These are phyloP conservation scores for Saguinus imperator DNA, from an alignment of 2,113 vertebrate genomes.

Conservation along the genomic window DNA sequence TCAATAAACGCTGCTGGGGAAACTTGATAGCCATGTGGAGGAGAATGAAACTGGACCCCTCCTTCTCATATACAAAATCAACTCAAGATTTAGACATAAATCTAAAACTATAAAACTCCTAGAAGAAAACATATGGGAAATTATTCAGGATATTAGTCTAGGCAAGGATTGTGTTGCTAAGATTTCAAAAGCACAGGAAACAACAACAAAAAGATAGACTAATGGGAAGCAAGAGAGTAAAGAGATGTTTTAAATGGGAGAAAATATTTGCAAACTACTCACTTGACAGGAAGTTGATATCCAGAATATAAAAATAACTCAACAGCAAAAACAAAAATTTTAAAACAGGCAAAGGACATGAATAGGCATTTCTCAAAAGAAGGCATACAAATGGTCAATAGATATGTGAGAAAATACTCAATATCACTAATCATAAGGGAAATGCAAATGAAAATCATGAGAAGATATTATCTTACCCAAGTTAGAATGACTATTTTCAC, in stretches of 20 bases:
- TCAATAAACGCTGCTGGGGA: background rate
- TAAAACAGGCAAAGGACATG: background rate
- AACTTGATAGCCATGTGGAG: background rate
- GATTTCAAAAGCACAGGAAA: background rate
- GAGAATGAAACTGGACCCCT: background rate
- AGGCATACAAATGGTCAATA: background rate
- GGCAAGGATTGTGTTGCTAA: background rate
- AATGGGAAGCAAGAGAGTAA: background rate
- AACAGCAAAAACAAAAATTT: background rate
- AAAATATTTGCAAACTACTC: background rate
- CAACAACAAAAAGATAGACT: background rate
- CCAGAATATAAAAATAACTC: background rate
- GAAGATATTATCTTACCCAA: too few species aligned
- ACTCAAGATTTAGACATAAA: background rate
- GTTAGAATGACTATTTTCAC: background rate
- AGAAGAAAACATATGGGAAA: background rate
- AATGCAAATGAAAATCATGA: too few species aligned
- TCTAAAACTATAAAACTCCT: background rate
- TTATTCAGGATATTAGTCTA: background rate
- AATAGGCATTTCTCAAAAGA: background rate
- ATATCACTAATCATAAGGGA: background rate
- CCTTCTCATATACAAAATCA: background rate
- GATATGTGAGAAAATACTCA: background rate
- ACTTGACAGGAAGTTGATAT: background rate
- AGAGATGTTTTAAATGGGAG: background rate